These are phyloP conservation scores for Thereva nobilitata DNA, from an alignment of 2,888 invertebrate species.

Conservation along the genomic window DNA sequence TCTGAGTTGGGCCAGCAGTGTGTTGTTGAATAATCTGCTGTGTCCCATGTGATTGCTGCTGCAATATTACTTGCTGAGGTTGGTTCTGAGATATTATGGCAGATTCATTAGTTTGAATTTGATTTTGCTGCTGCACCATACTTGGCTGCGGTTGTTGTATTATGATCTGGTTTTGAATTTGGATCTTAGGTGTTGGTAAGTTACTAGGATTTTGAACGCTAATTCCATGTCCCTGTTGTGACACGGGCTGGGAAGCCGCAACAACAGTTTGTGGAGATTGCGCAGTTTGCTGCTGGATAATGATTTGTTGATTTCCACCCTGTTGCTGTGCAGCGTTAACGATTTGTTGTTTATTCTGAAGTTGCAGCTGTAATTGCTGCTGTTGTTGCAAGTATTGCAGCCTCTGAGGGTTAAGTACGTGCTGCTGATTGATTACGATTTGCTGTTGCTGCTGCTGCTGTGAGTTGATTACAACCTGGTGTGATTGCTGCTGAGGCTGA, in stretches of 20 bases:
- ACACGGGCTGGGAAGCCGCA: neutral
- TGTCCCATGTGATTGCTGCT: constrained; percentile 45
- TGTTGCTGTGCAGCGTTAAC: constrained; percentile 16
- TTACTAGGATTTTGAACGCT: constrained; percentile 20
- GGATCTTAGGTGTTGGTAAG: constrained; percentile 43
- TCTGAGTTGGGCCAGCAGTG: constrained; percentile 54
- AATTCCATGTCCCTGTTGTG: constrained; percentile 15
- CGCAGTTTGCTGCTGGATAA: constrained; percentile 44
- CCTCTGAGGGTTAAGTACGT: constrained; percentile 54
- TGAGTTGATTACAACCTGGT: constrained; percentile 51
- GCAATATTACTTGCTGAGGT: constrained; percentile 45
- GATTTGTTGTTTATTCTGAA: constrained; percentile 41
- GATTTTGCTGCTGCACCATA: constrained; percentile 62
- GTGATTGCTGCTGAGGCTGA: constrained; percentile 58
- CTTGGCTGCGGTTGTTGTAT: constrained; percentile 59
- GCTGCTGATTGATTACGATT: constrained; percentile 55
- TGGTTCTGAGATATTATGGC: constrained; percentile 52
- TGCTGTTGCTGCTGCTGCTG: constrained; percentile 54
- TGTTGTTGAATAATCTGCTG: constrained; percentile 54
- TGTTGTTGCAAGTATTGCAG: constrained; percentile 53
- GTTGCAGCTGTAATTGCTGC: constrained; percentile 49
- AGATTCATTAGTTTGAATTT: constrained; percentile 50
- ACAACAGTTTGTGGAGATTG: constrained; percentile 51
- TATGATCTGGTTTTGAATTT: constrained; percentile 61
- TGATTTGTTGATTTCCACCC: constrained; percentile 47